phyloP scores from a whole-genome alignment of 2,113 vertebrate species.

The Sula dactylatra region DNA sequence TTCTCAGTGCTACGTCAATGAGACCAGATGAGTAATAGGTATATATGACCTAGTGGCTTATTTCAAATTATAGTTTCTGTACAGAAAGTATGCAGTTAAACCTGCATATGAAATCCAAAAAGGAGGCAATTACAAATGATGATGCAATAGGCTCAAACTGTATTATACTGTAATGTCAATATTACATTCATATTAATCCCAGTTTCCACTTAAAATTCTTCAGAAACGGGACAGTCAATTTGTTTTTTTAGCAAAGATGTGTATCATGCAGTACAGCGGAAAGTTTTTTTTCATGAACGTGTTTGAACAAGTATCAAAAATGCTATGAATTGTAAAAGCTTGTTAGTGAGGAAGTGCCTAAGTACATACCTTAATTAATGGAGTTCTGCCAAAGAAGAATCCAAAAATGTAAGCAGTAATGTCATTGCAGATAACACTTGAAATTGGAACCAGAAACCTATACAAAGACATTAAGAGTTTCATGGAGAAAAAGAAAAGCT shows the following conservation, averaged over 20 bases:
- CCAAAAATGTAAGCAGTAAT: conserved; percentile 97
- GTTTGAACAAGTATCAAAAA: not conserved
- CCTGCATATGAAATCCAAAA: not conserved
- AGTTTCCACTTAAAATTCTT: not conserved
- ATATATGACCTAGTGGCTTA: not conserved
- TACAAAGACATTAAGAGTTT: not conserved
- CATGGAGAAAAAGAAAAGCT: not conserved
- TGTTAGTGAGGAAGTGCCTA: not conserved
- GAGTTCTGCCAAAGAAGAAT: conserved; percentile 98
- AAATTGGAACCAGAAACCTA: conserved; percentile 97
- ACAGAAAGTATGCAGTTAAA: not conserved
- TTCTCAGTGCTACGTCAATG: not conserved
- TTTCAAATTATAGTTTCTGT: not conserved
- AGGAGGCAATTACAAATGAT: not conserved
- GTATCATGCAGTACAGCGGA: not conserved
- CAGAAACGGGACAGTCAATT: not conserved
- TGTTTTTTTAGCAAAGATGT: not conserved
- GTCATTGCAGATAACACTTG: conserved; percentile 98
- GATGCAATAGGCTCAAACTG: not conserved
- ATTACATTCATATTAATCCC: not conserved
- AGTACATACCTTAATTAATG: conserved; percentile 89
- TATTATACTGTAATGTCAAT: not conserved
- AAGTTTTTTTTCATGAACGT: not conserved
- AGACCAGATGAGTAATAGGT: not conserved
- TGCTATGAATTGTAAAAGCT: not conserved